A percentile compares a stretch with the other conserved stretches of the same genome.
These are phyloP conservation scores for Hemiprocne comata DNA, from an alignment of 2,113 vertebrate genomes.

Conservation along the genomic window DNA sequence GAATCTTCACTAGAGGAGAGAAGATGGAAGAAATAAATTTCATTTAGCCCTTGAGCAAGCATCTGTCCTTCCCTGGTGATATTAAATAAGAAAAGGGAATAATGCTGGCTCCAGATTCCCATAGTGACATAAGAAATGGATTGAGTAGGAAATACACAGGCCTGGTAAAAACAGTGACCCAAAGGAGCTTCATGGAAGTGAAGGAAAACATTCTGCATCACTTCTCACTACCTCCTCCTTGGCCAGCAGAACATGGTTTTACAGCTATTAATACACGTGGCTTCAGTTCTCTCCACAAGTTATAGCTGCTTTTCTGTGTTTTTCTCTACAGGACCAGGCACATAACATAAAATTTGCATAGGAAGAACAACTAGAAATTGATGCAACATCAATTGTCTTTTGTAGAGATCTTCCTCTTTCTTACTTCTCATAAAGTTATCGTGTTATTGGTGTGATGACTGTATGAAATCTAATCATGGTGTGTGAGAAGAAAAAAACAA, in stretches of 20 bases:
- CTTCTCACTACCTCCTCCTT: not conserved
- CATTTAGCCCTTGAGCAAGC: not conserved
- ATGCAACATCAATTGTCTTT: not conserved
- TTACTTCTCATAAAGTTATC: slow-evolving; percentile 8
- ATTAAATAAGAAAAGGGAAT: not conserved
- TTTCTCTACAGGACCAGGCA: not conserved
- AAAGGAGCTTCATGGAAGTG: not conserved
- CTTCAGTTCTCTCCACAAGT: not conserved
- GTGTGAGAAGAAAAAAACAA: slow-evolving; percentile 26
- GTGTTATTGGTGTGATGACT: slow-evolving; percentile 13
- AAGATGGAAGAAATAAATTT: not conserved
- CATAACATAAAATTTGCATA: not conserved
- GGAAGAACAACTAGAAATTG: not conserved
- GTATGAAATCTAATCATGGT: slow-evolving; percentile 1
- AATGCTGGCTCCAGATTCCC: not conserved
- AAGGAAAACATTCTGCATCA: not conserved
- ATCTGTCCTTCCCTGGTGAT: not conserved
- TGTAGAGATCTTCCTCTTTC: not conserved
- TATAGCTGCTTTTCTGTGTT: not conserved
- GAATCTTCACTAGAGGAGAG: not conserved
- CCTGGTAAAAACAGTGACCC: not conserved
- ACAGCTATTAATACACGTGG: not conserved
- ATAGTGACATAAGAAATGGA: accelerated
- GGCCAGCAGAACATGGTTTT: not conserved
- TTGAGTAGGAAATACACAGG: not conserved